Percentiles rank a stretch among this genome's conserved stretches.
These are phyloP conservation scores for Norana najaformis DNA, from an alignment of 2,888 invertebrate species.

Conservation along the genomic window DNA sequence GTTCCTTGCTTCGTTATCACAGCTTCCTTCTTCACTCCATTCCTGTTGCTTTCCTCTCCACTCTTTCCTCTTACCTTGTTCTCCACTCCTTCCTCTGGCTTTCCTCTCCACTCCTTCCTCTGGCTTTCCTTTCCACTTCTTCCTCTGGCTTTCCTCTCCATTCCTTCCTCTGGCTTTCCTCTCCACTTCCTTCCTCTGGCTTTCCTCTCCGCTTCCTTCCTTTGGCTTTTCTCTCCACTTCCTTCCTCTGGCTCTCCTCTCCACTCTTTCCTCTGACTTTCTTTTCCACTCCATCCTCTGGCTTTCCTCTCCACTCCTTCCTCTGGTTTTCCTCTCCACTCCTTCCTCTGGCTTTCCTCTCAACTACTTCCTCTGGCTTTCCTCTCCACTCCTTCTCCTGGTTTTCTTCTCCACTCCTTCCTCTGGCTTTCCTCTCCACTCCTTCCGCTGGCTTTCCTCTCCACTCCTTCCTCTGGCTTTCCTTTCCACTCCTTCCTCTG, in stretches of 20 bases:
- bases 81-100: neutral
- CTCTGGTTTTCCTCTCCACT: neutral
- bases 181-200: neutral
- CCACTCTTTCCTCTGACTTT: neutral
- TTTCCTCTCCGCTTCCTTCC: neutral
- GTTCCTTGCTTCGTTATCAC: too few relatives aligned
- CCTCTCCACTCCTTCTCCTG: neutral
- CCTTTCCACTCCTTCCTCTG: too few relatives aligned
- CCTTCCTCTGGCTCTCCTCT: too few relatives aligned
- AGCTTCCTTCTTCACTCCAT: too few relatives aligned
- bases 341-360: neutral
- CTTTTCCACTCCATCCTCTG: neutral
- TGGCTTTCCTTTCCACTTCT: neutral
- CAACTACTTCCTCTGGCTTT: neutral
- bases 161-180: neutral
- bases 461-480: too few relatives aligned
- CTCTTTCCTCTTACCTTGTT: neutral
- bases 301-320: too few relatives aligned
- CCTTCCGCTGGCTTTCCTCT: too few relatives aligned
- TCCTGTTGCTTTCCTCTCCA: too few relatives aligned
- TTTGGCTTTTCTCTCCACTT: neutral
- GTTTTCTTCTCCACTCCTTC: neutral
- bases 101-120: constrained; percentile 16
- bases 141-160: neutral
- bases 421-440: neutral